Evolutionary conservation across 2,113 vertebrate species (phyloP).

Genomic region (Antennarius striatus): DNA sequence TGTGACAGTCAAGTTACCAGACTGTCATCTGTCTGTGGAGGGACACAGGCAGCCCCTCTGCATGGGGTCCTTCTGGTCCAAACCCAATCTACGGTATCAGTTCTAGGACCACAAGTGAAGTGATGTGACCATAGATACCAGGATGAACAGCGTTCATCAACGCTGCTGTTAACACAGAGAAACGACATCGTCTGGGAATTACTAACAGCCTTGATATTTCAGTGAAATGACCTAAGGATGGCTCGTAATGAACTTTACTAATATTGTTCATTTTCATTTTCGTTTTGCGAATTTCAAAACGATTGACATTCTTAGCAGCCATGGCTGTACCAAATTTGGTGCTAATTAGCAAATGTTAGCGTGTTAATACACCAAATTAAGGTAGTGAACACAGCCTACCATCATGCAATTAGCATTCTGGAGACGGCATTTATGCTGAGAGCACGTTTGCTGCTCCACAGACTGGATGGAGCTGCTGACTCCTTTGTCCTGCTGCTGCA

Average conservation of each 20-base stretch:
- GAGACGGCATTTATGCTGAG: no score
- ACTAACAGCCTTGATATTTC: neutral
- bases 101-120: neutral
- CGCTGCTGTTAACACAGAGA: neutral
- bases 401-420: no score
- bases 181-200: neutral
- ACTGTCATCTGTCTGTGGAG: constrained; percentile 44
- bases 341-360: neutral
- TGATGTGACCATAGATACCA: neutral
- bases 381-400: neutral
- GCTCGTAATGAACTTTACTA: neutral
- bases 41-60: constrained; percentile 14
- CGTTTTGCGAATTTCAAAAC: no score
- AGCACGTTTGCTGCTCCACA: no score
- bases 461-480: no score
- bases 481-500: no score
- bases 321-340: neutral
- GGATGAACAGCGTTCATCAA: neutral
- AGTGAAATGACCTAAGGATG: neutral
- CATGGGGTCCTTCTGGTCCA: constrained; percentile 39
- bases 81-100: constrained; percentile 24
- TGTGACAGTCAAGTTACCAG: constrained; percentile 42
- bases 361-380: neutral
- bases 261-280: neutral
- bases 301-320: neutral